phyloP scores from a whole-genome alignment of 2,888 invertebrate species.

The Xanthorhoe spadicearia region DNA sequence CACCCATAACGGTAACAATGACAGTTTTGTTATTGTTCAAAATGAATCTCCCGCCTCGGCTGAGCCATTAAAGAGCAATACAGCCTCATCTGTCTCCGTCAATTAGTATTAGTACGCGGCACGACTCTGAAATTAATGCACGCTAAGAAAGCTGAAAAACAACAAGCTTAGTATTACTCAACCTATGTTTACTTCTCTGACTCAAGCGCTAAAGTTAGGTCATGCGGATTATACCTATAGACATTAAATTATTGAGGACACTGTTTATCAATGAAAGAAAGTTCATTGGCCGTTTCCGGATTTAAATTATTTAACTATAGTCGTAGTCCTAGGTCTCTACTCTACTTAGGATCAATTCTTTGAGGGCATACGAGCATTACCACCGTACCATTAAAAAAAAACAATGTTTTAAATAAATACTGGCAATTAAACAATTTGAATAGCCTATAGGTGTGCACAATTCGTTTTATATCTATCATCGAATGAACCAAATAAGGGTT shows the following conservation, averaged over 20 bases:
- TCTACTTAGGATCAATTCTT: too few relatives aligned
- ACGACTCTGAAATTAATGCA: slow-evolving; percentile 64
- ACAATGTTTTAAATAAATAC: neutral
- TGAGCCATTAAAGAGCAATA: slow-evolving; percentile 45
- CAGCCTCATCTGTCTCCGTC: slow-evolving; percentile 68
- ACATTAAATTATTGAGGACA: neutral
- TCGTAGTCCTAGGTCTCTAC: neutral
- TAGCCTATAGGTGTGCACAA: neutral
- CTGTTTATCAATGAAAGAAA: neutral
- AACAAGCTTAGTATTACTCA: slow-evolving; percentile 60
- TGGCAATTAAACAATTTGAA: neutral
- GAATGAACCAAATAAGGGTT: slow-evolving; percentile 32
- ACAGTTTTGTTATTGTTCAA: slow-evolving; percentile 5
- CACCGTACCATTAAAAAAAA: too few relatives aligned
- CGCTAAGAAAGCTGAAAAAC: slow-evolving; percentile 62
- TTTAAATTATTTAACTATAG: neutral
- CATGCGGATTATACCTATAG: slow-evolving; percentile 33
- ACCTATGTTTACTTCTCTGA: slow-evolving; percentile 64
- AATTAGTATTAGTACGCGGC: slow-evolving; percentile 66
- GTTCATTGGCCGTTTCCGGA: neutral
- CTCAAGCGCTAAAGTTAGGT: slow-evolving; percentile 62
- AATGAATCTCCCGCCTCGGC: slow-evolving; percentile 18
- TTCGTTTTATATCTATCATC: slow-evolving; percentile 19
- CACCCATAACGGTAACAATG: neutral
- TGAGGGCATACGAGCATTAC: too few relatives aligned